phyloP scores from a whole-genome alignment of 2,888 invertebrate species.

The Tenthredo mesomela region DNA sequence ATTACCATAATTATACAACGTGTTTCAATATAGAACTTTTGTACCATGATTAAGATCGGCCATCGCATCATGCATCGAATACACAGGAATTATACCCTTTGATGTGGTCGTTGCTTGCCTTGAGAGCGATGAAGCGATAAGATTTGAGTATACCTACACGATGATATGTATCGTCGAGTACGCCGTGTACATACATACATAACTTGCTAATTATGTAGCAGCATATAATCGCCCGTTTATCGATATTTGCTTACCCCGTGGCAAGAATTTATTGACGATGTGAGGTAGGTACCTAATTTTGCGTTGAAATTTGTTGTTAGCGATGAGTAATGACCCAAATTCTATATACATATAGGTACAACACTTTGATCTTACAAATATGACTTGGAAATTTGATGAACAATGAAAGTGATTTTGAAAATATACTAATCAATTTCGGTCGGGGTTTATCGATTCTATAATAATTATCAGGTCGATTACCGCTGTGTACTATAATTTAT shows the following conservation, averaged over 20 bases:
- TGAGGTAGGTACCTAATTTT: neutral
- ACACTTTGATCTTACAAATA: neutral
- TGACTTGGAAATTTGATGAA: neutral
- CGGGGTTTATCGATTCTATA: neutral
- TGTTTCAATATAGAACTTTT: neutral
- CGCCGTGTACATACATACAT: neutral
- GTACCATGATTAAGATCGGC: neutral
- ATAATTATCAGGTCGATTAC: neutral
- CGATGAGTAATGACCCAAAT: neutral
- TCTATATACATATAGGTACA: neutral
- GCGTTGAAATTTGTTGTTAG: neutral
- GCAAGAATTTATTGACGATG: constrained; percentile 8
- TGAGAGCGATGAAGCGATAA: constrained; percentile 34
- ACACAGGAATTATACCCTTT: constrained; percentile 11
- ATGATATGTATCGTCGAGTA: constrained; percentile 23
- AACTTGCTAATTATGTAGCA: constrained; percentile 7
- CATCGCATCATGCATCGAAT: neutral
- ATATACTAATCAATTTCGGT: neutral
- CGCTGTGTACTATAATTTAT: neutral
- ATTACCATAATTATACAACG: neutral
- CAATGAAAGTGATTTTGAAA: neutral
- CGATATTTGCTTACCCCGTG: neutral
- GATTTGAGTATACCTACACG: constrained; percentile 14
- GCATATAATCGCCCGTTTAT: constrained; percentile 20
- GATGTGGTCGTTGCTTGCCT: constrained; percentile 7